Conservation (phyloP, 2,797 vertebrate genomes). For the Rhadinocentrus ornatus region DNA sequence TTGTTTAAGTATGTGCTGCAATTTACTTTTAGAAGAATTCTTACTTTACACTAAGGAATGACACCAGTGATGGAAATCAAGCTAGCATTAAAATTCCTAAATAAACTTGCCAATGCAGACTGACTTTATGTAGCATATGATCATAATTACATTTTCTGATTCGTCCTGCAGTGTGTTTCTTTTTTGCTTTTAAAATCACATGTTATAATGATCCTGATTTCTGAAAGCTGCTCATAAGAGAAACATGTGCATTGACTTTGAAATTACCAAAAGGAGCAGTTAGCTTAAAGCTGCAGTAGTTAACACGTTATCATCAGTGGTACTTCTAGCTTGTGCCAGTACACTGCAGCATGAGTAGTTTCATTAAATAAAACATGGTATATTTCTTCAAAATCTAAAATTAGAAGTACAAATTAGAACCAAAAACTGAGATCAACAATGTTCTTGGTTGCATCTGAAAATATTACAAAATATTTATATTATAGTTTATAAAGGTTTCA, state of each 20-base stretch:
- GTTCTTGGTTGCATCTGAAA: neutral
- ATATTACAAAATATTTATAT: no score
- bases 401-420: neutral
- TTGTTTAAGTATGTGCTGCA: neutral
- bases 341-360: neutral
- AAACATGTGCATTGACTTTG: neutral
- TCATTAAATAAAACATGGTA: neutral
- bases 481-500: neutral
- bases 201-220: neutral
- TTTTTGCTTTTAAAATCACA: neutral
- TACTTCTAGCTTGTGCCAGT: neutral
- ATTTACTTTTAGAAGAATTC: neutral
- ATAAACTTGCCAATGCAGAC: neutral
- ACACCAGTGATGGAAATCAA: neutral
- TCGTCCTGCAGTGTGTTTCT: neutral
- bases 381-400: neutral
- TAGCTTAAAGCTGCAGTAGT: neutral
- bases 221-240: constrained; percentile 1
- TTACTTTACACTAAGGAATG: neutral
- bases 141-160: neutral
- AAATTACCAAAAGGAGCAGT: neutral
- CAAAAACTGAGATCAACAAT: neutral
- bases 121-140: neutral
- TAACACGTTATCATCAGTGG: neutral
- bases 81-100: neutral